These are phyloP conservation scores for Belonocnema kinseyi DNA, from an alignment of 1,140 invertebrate species.

Conservation along the genomic window DNA sequence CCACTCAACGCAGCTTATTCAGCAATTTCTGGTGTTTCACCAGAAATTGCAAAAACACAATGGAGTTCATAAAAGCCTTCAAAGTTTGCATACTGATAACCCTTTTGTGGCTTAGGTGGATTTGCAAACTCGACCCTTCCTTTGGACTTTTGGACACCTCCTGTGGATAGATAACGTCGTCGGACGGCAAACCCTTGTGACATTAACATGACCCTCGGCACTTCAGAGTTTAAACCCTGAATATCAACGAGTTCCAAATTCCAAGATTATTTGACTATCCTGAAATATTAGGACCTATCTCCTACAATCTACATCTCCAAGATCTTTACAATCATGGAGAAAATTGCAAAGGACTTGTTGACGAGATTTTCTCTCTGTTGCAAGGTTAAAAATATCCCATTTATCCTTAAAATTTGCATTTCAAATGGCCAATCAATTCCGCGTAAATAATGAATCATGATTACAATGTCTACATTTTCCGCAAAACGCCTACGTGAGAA, in stretches of 20 bases:
- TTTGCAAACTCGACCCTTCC: conserved; percentile 25
- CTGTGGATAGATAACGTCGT: conserved; percentile 47
- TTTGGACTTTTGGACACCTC: conserved; percentile 39
- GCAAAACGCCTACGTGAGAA: not conserved
- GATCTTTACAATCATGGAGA: no score
- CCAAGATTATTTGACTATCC: conserved; percentile 26
- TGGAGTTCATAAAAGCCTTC: conserved; percentile 3
- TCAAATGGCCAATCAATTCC: not conserved
- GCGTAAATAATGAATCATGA: not conserved
- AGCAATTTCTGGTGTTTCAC: no score
- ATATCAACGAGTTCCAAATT: conserved; percentile 60
- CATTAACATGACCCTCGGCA: conserved; percentile 62
- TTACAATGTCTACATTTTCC: not conserved
- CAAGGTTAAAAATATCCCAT: not conserved
- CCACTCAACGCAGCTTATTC: no score
- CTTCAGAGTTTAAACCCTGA: conserved; percentile 61
- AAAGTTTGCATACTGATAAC: conserved; percentile 25
- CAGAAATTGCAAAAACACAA: not conserved
- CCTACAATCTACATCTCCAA: not conserved
- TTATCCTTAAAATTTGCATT: conserved; percentile 4
- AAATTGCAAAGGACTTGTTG: no score
- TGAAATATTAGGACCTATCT: conserved; percentile 50
- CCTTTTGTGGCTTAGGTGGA: conserved; percentile 19
- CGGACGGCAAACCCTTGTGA: conserved; percentile 45
- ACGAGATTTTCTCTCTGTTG: not conserved